Base-by-base conservation (phyloP, 2,888 invertebrate species). In the Thysanoteuthis rhombus region DNA sequence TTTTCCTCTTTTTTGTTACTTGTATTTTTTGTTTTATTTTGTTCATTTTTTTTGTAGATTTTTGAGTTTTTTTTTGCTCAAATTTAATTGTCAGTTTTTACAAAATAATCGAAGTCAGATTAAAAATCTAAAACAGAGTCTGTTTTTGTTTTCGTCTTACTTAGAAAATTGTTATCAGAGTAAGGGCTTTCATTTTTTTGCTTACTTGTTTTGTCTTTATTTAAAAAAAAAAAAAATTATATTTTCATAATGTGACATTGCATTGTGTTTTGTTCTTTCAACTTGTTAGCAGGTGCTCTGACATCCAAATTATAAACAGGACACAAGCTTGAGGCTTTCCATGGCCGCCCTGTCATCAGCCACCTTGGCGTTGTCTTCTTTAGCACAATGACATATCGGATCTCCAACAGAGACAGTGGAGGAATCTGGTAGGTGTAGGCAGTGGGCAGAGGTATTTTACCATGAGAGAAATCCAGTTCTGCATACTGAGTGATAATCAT, bases 401-500 rank as follows among this genome's bases (percentile, higher is more conserved):
- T 75, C 75, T 75, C 75, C 75, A 75, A 75, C 75, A 75, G 75
- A 75, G 75, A 75, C 75, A 75, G 75, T 75, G 75, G n/a, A 75
- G 75, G 75, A 75, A 75, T 75, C 75, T 75, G 75, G 75, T 36
- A 36, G 75, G 75, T 75, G 75, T 75, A n/a, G 75, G 75, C 75
- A 75, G 75, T 75, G 75, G 75, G 75, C 75, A 75, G 75, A 75
- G 75, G 75, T 75, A 75, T 75, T n/a, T 75, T 75, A 75, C 12
- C 75, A 75, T 75, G 75, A 75, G 75, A 75, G 75, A 75, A 75
- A 75, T 75, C 75, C 75, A 75, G n/a, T 75, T 75, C 75, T 75
- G 75, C 75, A 75, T 75, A 75, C 75, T 75, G 75, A 75, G 75
- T 75, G n/a, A 75, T 75, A 75, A 92, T 90, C 42, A 90, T 90